Evolutionary conservation across 2,797 vertebrate species (phyloP).

Genomic region (Gobio occitaniae): DNA sequence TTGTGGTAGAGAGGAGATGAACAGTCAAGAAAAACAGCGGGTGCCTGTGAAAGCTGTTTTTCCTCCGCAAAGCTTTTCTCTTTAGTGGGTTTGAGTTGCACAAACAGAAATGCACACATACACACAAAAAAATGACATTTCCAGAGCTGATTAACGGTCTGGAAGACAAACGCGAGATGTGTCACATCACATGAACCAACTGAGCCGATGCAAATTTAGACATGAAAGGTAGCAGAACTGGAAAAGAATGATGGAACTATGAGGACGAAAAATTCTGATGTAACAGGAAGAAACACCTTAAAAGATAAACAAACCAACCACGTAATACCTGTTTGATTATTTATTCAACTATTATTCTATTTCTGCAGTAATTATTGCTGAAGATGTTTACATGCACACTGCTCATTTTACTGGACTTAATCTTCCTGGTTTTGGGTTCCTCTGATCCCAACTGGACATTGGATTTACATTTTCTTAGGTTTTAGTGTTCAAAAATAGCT

Average conservation of each 20-base stretch:
- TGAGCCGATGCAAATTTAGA: constrained; percentile 13
- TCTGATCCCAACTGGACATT: background rate
- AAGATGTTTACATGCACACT: background rate
- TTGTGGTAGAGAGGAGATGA: constrained; percentile 14
- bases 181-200: constrained; percentile 26
- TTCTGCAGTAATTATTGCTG: background rate
- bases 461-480: background rate
- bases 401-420: background rate
- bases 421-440: background rate
- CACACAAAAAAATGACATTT: constrained; percentile 17
- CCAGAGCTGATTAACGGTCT: background rate
- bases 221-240: constrained; percentile 23
- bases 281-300: constrained; percentile 28
- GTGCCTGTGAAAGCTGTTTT: background rate
- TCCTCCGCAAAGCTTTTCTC: background rate
- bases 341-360: background rate
- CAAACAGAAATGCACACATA: constrained; percentile 18
- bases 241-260: constrained; percentile 19
- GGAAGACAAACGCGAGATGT: constrained; percentile 7
- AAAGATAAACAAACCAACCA: constrained; percentile 15
- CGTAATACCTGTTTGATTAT: background rate
- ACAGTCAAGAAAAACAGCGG: constrained; percentile 10
- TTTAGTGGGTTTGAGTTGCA: constrained; percentile 11
- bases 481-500: background rate
- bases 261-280: constrained; percentile 31